Evolutionary conservation across 2,888 invertebrate species (phyloP), one percentile per base, ranked within the genome.

Genomic region (Ormyrus pomaceus): DNA sequence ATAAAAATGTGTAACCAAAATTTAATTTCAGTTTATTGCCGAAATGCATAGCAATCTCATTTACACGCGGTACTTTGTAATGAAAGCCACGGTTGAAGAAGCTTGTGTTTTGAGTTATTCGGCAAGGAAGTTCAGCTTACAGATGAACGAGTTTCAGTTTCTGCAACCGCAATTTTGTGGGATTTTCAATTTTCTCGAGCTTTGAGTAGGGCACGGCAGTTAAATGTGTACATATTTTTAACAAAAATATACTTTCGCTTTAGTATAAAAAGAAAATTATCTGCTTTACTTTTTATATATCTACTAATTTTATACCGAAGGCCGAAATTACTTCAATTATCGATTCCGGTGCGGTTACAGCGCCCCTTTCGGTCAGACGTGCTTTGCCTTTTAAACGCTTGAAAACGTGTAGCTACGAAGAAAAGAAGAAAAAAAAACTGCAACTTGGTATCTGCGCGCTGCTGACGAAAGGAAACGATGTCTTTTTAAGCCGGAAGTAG

Each of bases 61-160:
- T 51, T 66, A 66, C 51, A 50, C 6, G 51, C 19, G 55, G 11
- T 45, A 6, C 45, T 13, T 45, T 10, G 55, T 61, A 7, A 64
- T 46, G 10, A 62, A 64, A 19, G 11, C 48, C 55, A 62, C 45
- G 53, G 62, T 76, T 61, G 46, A 69, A 51, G 53, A 9, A 34
- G 55, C 55, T 69, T 61, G 61, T 69, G 51, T 48, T 62, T 53
- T 58, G 55, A 61, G 62, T 64, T 58, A 77, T 77, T 70, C 64
- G 64, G 10, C 45, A 55, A 55, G 34, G 34, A 34, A 58, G 69
- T 76, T 62, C 76, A 34, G 48, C 50, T 76, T 62, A 48, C 51
- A 9, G 48, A 13, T 45, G 62, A 69, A 76, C 13, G 76, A 69
- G 61, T 53, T 62, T 61, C 62, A 11, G 62, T 75, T 51, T 58